Percentiles rank a stretch among this genome's conserved stretches.
Evolutionary conservation across 2,888 invertebrate species (phyloP).

Genomic region (Drosophila borborema): DNA sequence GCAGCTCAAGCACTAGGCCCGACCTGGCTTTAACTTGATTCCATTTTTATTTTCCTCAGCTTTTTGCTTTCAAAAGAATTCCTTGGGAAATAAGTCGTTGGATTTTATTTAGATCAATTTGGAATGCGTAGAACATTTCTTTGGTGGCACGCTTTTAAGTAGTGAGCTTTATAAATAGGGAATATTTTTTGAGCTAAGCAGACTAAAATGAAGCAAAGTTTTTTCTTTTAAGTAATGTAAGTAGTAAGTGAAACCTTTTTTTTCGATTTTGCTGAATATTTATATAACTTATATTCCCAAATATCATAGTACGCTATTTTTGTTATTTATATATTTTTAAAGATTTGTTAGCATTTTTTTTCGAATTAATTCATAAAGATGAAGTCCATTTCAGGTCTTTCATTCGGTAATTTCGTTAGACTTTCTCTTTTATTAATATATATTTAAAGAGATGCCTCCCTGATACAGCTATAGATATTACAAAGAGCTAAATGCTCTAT

Average conservation of each 20-base stretch:
- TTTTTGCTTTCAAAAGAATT: conserved; percentile 12
- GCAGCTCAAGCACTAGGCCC: conserved; percentile 14
- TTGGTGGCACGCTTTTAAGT: background rate
- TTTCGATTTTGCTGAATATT: background rate
- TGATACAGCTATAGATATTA: background rate
- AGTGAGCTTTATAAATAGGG: background rate
- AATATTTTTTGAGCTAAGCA: background rate
- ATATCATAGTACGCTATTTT: too few species aligned
- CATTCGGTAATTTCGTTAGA: too few species aligned
- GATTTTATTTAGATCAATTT: conserved; percentile 2
- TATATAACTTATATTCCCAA: background rate
- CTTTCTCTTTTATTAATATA: background rate
- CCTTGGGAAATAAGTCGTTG: conserved; percentile 18
- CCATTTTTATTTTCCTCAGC: background rate
- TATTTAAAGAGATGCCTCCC: background rate
- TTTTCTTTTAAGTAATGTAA: background rate
- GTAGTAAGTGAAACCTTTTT: background rate
- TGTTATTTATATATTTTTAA: too few species aligned
- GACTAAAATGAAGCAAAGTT: background rate
- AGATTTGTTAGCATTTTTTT: too few species aligned
- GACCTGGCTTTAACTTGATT: conserved; percentile 8
- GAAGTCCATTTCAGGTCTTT: too few species aligned
- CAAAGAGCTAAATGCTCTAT: background rate
- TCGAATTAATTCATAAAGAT: too few species aligned
- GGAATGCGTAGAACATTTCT: conserved; percentile 3